Base-by-base conservation (phyloP, 2,888 invertebrate genomes). In the Disparrhopalites patrizii region DNA sequence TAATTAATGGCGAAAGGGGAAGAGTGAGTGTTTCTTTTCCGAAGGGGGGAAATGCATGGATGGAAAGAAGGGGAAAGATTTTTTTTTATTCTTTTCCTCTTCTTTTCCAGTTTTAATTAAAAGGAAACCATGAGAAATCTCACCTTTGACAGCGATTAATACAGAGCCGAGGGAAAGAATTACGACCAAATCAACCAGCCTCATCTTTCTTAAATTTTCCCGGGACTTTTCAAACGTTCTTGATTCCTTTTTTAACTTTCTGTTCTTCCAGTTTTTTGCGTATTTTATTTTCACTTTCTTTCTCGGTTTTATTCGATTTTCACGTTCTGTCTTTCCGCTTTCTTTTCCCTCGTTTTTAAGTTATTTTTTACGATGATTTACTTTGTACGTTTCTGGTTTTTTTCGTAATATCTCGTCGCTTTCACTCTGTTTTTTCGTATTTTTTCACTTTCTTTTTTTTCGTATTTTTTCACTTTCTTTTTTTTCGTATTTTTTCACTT, bases 131-230 rank as follows among this genome's bases (percentile, higher is more conserved):
- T 73, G 71, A 73, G 72, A 73, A 72, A 73, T 73, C 69, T 73
- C 70, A 73, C 73, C 73, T 69, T 70, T 70, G 70, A 70, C 71
- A 69, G 69, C 70, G 71, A 73, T 69, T 73, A 73, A 73, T 73
- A 70, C 55, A 54, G 66, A 63, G 52, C 67, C 61, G 67, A 71
- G 61, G 65, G 67, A 65, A 64, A 69, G 70, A 67, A 70, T 67
- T 52, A 70, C 63, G 36, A 66, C 56, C 50, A 70, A 69, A 69
- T 70, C 66, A 62, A 68, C 69, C 68, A 63, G 65, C 66, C 67
- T 63, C 70, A 70, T 70, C 69, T 68, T 70, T 68, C 66, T 68
- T 62, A 65, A 60, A 65, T 69, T 68, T 68, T 64, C 65, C 66
- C 66, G 57, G 40, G 50, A 60, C 47, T 51, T 40, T 31, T n/a